Conservation (phyloP, 2,888 invertebrate species). For the Platycheirus albimanus region DNA sequence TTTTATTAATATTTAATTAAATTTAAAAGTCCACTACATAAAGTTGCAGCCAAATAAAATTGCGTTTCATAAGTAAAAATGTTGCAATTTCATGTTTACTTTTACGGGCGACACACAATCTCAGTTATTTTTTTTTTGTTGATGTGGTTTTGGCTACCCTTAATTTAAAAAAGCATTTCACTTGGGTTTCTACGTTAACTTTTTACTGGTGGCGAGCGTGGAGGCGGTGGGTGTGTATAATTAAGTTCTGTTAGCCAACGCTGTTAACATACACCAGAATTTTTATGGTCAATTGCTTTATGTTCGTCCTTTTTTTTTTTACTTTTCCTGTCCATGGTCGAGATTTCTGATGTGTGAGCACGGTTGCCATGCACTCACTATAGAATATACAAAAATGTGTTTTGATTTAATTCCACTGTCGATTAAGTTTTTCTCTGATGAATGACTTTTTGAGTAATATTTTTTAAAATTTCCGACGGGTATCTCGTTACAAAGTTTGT, state of each 20-base stretch:
- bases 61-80: neutral
- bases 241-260: slow-evolving; percentile 8
- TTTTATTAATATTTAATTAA: no score
- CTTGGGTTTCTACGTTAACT: slow-evolving; percentile 11
- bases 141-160: slow-evolving; percentile 2
- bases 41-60: neutral
- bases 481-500: neutral
- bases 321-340: neutral
- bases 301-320: neutral
- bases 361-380: no score
- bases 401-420: neutral
- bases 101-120: slow-evolving; percentile 1
- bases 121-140: slow-evolving; percentile 2
- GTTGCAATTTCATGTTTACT: neutral
- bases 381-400: no score
- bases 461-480: neutral
- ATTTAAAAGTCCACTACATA: neutral
- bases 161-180: slow-evolving; percentile 2
- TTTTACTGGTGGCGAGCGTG: no score
- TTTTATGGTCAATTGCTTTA: slow-evolving; percentile 20
- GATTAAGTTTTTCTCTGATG: neutral
- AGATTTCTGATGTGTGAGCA: neutral
- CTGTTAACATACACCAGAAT: slow-evolving; percentile 12
- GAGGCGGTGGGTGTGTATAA: slow-evolving; percentile 22
- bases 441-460: neutral